Evolutionary conservation across 2,888 invertebrate genomes (phyloP).

Genomic region (Aphrophora alni): DNA sequence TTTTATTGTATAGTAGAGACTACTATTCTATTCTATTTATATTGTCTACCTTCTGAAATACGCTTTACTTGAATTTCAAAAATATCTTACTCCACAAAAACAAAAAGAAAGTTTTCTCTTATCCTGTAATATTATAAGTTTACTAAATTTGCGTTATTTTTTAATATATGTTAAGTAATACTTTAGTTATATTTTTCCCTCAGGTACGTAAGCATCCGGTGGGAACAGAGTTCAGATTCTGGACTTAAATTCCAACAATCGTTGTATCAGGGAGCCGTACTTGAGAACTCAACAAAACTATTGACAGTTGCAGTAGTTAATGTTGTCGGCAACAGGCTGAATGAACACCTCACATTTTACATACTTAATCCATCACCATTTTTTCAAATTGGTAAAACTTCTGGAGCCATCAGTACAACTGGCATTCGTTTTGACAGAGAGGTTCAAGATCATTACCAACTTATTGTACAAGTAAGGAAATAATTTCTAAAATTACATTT

Average conservation of each 20-base stretch:
- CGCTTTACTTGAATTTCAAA: too few relatives aligned
- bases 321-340: slow-evolving; percentile 82
- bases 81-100: too few relatives aligned
- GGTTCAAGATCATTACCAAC: slow-evolving; percentile 74
- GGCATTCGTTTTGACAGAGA: slow-evolving; percentile 89
- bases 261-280: slow-evolving; percentile 77
- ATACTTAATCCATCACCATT: slow-evolving; percentile 86
- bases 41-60: too few relatives aligned
- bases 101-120: too few relatives aligned
- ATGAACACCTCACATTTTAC: slow-evolving; percentile 84
- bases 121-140: too few relatives aligned
- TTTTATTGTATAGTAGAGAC: too few relatives aligned
- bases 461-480: slow-evolving; percentile 79
- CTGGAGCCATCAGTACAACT: slow-evolving; percentile 86
- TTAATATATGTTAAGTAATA: too few relatives aligned
- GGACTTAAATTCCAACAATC: slow-evolving; percentile 82
- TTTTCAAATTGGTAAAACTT: slow-evolving; percentile 86
- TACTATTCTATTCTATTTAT: too few relatives aligned
- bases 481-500: background rate
- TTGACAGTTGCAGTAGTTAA: slow-evolving; percentile 82
- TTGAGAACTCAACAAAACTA: slow-evolving; percentile 85
- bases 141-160: too few relatives aligned
- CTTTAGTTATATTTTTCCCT: too few relatives aligned
- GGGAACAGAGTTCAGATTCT: slow-evolving; percentile 71
- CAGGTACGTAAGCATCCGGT: slow-evolving; percentile 64